A percentile compares a stretch with the other conserved stretches of the same genome.
phyloP scores from a whole-genome alignment of 1,140 invertebrate genomes.

The Pseudomyrmex pallidus region DNA sequence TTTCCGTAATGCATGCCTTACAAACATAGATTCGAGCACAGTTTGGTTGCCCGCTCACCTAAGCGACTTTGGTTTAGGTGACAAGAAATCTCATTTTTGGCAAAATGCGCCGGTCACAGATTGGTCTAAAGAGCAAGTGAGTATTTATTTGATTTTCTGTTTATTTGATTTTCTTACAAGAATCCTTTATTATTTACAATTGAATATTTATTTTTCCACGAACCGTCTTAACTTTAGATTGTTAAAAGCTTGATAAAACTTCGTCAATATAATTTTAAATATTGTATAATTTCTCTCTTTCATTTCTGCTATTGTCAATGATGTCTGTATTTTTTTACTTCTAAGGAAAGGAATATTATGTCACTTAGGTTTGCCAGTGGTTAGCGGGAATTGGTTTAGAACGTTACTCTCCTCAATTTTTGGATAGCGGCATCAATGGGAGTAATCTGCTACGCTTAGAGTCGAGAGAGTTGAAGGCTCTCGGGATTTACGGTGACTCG shows the following conservation, averaged over 20 bases:
- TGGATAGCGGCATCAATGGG: conserved; percentile 94
- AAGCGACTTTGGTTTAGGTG: conserved; percentile 83
- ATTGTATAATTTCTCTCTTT: not conserved
- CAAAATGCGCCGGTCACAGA: conserved; percentile 90
- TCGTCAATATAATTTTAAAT: not conserved
- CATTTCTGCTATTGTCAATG: conserved; percentile 13
- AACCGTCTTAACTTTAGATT: not conserved
- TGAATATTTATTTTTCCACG: not conserved
- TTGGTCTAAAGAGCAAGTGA: conserved; percentile 95
- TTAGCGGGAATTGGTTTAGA: conserved; percentile 92
- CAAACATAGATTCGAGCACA: conserved; percentile 83
- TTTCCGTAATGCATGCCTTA: conserved; percentile 58
- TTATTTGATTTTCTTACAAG: not conserved
- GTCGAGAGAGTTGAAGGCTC: conserved; percentile 94
- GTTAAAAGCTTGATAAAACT: not conserved
- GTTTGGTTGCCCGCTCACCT: conserved; percentile 85
- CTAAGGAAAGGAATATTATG: conserved; percentile 39
- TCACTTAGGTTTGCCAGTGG: conserved; percentile 94
- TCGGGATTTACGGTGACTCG: conserved; percentile 92
- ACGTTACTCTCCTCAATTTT: conserved; percentile 93
- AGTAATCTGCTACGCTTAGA: conserved; percentile 92
- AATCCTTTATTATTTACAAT: not conserved
- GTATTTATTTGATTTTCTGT: conserved; percentile 41
- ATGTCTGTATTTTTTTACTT: not conserved
- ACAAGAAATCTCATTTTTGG: conserved; percentile 89